Evolutionary conservation across 92 coral and sea anemone genomes (phyloP).

Genomic region (Diadumene lineata): DNA sequence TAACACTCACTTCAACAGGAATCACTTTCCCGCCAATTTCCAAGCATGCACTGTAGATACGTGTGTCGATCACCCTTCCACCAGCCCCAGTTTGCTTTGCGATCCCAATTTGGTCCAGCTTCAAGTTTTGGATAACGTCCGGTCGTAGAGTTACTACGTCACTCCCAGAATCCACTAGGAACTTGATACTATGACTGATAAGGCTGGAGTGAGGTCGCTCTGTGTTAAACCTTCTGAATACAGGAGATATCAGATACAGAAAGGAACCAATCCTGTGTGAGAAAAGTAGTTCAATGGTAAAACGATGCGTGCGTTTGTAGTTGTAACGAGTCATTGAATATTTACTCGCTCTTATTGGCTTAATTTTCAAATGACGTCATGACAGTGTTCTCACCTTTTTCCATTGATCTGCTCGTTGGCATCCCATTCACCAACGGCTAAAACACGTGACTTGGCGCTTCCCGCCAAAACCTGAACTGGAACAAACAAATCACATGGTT

Average conservation of each 20-base stretch:
- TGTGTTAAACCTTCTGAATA: conserved; percentile 29
- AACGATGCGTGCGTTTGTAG: neutral
- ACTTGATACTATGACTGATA: conserved; percentile 36
- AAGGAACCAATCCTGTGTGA: conserved; percentile 71
- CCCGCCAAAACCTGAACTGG: conserved; percentile 58
- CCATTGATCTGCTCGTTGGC: conserved; percentile 45
- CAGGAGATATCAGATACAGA: conserved; percentile 76
- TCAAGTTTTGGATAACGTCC: conserved; percentile 57
- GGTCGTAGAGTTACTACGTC: conserved; percentile 62
- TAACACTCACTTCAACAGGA: conserved; percentile 49
- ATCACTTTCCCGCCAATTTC: conserved; percentile 48
- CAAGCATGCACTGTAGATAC: conserved; percentile 57
- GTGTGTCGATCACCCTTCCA: conserved; percentile 30
- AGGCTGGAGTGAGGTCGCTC: neutral
- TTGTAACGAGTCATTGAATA: neutral
- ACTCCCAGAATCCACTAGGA: conserved; percentile 80
- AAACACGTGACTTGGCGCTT: conserved; percentile 13
- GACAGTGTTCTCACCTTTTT: conserved; percentile 39
- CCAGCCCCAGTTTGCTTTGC: conserved; percentile 62
- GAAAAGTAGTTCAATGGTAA: neutral
- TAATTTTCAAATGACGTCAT: neutral
- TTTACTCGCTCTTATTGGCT: neutral
- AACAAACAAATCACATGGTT: conserved; percentile 23
- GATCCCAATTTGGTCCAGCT: conserved; percentile 34
- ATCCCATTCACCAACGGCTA: conserved; percentile 64